phyloP scores from a whole-genome alignment of 2,888 invertebrate genomes.

The Pyrocoelia pectoralis region DNA sequence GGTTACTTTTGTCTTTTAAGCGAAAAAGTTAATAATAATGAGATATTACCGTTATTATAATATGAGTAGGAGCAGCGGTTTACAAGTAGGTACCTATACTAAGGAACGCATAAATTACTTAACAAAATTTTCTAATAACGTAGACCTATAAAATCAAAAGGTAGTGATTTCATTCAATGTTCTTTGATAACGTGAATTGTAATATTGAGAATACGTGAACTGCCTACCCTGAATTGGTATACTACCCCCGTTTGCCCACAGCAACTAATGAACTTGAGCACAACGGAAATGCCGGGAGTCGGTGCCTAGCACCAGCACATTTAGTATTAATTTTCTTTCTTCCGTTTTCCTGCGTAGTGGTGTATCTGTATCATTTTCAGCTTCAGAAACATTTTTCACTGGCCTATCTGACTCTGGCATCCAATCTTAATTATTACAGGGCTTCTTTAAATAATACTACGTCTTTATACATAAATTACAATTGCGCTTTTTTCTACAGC shows the following conservation, averaged over 20 bases:
- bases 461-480: conserved; percentile 3
- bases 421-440: conserved; percentile 27
- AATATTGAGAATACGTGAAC: conserved; percentile 23
- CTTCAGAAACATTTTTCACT: conserved; percentile 30
- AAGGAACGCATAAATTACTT: no score
- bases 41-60: no score
- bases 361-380: conserved; percentile 34
- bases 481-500: neutral
- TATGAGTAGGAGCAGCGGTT: no score
- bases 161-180: conserved; percentile 16
- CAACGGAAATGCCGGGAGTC: conserved; percentile 30
- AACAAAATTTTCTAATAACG: no score
- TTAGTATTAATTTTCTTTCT: conserved; percentile 37
- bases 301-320: conserved; percentile 31
- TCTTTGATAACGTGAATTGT: conserved; percentile 23
- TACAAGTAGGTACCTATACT: no score
- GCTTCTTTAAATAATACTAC: conserved; percentile 19
- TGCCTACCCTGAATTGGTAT: conserved; percentile 25
- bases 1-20: no score
- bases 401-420: conserved; percentile 25
- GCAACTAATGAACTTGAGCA: conserved; percentile 31
- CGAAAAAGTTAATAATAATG: no score
- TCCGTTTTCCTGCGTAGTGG: conserved; percentile 33
- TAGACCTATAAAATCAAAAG: neutral
- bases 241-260: conserved; percentile 19